A percentile compares a stretch with the other conserved stretches of the same genome.
phyloP scores from a whole-genome alignment of 1,140 invertebrate species.

The Eumeta japonica region DNA sequence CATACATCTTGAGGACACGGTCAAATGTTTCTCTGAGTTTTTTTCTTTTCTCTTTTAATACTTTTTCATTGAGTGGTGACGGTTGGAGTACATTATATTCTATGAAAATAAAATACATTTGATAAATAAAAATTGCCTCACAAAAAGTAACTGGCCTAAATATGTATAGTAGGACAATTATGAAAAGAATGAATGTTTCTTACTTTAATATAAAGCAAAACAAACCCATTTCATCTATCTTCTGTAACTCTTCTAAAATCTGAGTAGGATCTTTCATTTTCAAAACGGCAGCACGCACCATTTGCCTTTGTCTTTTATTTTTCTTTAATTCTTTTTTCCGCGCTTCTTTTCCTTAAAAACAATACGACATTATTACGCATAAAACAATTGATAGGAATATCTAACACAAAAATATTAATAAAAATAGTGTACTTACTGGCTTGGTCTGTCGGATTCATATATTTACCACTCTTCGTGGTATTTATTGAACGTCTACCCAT shows the following conservation, averaged over 20 bases:
- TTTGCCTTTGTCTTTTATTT: constrained; percentile 94
- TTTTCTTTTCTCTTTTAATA: constrained; percentile 93
- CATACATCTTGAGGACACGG: constrained; percentile 91
- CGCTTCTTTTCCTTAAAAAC: constrained; percentile 86
- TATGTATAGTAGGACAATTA: not conserved
- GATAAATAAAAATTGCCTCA: not conserved
- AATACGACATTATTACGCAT: constrained; percentile 7
- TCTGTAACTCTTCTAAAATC: constrained; percentile 92
- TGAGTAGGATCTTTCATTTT: constrained; percentile 97
- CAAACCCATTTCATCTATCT: constrained; percentile 96
- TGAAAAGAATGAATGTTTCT: not conserved
- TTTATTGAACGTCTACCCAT: constrained; percentile 96
- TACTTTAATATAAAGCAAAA: constrained; percentile 5
- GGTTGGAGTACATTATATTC: constrained; percentile 94
- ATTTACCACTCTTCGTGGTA: constrained; percentile 99
- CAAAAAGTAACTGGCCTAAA: not conserved
- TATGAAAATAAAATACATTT: constrained; percentile 53
- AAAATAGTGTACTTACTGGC: constrained; percentile 75
- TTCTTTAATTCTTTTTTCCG: constrained; percentile 97
- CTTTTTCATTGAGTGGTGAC: constrained; percentile 93
- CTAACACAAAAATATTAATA: constrained; percentile 9
- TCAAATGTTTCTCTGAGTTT: constrained; percentile 95
- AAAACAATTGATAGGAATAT: constrained; percentile 1
- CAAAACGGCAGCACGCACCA: constrained; percentile 93
- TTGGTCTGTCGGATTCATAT: constrained; percentile 99